Percentiles rank a stretch among this genome's conserved stretches.
Conservation (phyloP, 2,888 invertebrate species). For the Metopia argyrocephala region DNA sequence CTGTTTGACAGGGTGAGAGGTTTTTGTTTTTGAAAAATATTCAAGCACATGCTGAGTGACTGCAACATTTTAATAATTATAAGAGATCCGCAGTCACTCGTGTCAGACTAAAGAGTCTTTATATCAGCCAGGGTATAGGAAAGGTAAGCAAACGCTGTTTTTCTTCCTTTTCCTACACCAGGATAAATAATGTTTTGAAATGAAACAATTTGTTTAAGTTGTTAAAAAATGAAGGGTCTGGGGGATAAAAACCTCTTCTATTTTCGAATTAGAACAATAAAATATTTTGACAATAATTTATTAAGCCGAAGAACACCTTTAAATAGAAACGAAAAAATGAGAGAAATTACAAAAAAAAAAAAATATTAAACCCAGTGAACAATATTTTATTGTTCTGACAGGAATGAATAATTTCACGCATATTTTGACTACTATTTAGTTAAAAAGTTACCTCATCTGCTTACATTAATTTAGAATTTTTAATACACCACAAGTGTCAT, state of each 20-base stretch:
- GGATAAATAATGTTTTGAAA: background rate
- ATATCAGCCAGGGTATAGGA: background rate
- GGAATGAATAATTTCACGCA: no score
- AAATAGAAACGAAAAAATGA: no score
- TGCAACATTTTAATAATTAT: slow-evolving; percentile 60
- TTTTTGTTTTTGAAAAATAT: slow-evolving; percentile 18
- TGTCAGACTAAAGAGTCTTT: no score
- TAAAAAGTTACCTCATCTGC: no score
- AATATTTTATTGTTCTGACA: no score
- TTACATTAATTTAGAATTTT: no score
- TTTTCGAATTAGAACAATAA: slow-evolving; percentile 20
- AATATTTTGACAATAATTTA: slow-evolving; percentile 57
- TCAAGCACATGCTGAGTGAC: slow-evolving; percentile 52
- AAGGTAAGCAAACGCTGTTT: background rate
- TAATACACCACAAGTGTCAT: no score
- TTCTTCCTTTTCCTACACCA: background rate
- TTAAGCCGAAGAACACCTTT: slow-evolving; percentile 45
- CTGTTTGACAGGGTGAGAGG: no score
- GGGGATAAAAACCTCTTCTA: slow-evolving; percentile 21
- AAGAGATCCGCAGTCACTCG: slow-evolving; percentile 11
- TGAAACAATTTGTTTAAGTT: background rate
- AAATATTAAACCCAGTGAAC: no score
- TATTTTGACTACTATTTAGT: no score
- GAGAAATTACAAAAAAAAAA: no score
- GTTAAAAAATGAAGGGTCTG: background rate